Percentiles rank a stretch among this genome's conserved stretches.
Conservation (phyloP, 37 sponge, comb jelly and placozoan genomes). For the Hormiphora californensis region DNA sequence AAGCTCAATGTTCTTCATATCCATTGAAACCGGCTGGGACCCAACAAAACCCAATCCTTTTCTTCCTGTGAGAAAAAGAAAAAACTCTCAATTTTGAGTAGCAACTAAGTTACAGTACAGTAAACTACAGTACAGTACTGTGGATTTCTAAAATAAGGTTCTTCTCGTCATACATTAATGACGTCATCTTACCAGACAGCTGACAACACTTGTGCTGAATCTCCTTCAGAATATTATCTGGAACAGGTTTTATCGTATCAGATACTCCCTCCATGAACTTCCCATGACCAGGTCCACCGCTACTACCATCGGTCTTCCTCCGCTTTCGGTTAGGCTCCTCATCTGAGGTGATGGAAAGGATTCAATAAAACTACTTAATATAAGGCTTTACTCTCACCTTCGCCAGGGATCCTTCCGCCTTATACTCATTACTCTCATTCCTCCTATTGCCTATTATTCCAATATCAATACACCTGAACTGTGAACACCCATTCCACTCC, state of each 20-base stretch:
- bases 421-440: no score
- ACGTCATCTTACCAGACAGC: not conserved
- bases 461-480: no score
- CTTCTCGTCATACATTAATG: not conserved
- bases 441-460: no score
- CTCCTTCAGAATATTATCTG: not conserved
- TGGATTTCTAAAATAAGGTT: not conserved
- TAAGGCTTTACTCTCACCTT: no score
- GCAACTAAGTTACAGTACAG: not conserved
- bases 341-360: no score
- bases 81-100: not conserved
- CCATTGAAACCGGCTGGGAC: constrained; percentile 92
- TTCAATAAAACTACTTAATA: no score
- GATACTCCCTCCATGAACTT: constrained; percentile 38
- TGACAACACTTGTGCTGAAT: constrained; percentile 13
- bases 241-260: not conserved
- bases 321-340: no score
- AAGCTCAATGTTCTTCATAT: constrained; percentile 63
- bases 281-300: no score
- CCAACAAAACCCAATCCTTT: constrained; percentile 77
- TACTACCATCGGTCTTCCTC: not conserved
- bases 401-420: no score
- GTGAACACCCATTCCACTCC: no score
- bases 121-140: not conserved
- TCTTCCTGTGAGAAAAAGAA: constrained; percentile 2